Evolutionary conservation across 2,797 vertebrate genomes (phyloP), one percentile per base, ranked within the genome.

Genomic region (Molossus alvarezi): DNA sequence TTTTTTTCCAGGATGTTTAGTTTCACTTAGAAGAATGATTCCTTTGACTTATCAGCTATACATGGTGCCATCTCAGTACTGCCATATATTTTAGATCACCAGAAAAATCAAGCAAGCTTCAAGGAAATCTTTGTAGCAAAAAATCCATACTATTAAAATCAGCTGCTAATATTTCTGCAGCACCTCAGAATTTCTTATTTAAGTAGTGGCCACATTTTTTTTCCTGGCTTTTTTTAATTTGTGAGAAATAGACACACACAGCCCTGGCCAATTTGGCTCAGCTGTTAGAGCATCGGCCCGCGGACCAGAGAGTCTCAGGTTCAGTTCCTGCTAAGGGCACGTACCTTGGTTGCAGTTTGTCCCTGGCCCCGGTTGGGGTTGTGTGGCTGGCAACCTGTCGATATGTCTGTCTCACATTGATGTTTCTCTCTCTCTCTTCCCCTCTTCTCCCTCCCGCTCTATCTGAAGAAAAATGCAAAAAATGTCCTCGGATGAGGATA

Each of bases 181-280:
- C 62, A 65, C 41, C 67, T 27, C 58, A 75, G 21, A 51, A 69
- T 88, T 72, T 94, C 83, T 96, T 65, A 76, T 29, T n/a, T 91
- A 97, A 91, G 29, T 71, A 82, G 29, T 45, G 41, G 8, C 25
- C 73, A 62, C 51, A 37, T 82, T 85, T 62, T 83, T 62, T 53
- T 72, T 33, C 33, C 58, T 69, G 81, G 67, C 4, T 76, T 79
- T 45, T 82, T 81, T 91, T 83, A 85, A 83, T 94, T 73, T 90
- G 25, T 81, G 25, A 33, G 33, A 69, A 84, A 76, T 0, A 79
- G 79, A 72, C 45, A 88, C 76, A 82, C 55, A 79, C 25, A 29
- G 33, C 33, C 33, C 33, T 33, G 33, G 33, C 33, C 33, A 33
- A 33, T 33, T 33, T 33, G 33, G 33, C 33, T 33, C 33, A 33